Evolutionary conservation across 1,140 invertebrate species (phyloP), one percentile per base, ranked within the genome.

Genomic region (Penaeus chinensis): DNA sequence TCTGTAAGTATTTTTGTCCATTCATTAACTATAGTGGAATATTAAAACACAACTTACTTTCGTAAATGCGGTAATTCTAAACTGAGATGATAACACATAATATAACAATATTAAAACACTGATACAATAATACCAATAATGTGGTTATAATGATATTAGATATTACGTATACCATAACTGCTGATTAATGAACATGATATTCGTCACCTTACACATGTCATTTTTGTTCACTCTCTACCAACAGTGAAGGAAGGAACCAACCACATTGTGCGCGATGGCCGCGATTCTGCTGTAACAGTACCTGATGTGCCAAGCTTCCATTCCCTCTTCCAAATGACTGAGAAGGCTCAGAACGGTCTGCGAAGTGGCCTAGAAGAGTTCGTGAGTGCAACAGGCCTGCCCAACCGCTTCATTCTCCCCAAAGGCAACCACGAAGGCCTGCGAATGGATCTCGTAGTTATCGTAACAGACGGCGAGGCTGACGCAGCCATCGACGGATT

Each of bases 401-500:
- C 95, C 66, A 92, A 93, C 89, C 93, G 94, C 82, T 91, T 95
- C 60, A 89, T 94, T 42, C 91, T 95, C 42, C 94, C 94, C 42
- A 94, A 93, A 79, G 94, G 94, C 89, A 92, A 91, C 88, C 90
- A 90, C 1, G 92, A 92, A 42, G 93, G 93, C 62, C 92, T 93
- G 91, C 91, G 89, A 22, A 93, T 91, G 91, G 92, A 92, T 63
- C 88, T 94, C 27, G 93, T 93, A 91, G 91, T 93, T 84, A 92
- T 91, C 77, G 18, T 93, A 54, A 92, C 93, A 27, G 89, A 90
- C 20, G 89, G 89, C 32, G 90, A 92, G n/a, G 91, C 92, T 60
- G 91, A 87, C 91, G 85, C 85, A 60, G 85, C 78, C 18, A 27
- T 61, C 1, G 65, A 80, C 7, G 78, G 84, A 91, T 91, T 54